Conservation (phyloP, 2,113 vertebrate genomes). For the Serilophus lunatus region DNA sequence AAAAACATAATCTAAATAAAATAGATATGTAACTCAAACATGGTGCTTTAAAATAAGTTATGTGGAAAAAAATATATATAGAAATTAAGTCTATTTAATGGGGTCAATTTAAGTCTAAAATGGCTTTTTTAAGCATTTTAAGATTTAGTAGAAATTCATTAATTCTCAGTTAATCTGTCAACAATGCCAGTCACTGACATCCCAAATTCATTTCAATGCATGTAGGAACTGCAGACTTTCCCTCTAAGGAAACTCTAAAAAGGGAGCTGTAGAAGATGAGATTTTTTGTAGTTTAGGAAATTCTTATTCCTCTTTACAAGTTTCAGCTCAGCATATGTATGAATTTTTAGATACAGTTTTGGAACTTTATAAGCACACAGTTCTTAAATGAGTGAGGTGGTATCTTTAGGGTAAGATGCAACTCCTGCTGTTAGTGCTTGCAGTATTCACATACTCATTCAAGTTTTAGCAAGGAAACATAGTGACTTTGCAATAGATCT, state of each 20-base stretch:
- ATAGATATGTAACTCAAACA: not conserved
- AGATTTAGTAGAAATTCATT: not conserved
- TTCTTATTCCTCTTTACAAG: not conserved
- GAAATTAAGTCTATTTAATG: not conserved
- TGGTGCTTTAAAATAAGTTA: not conserved
- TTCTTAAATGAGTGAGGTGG: not conserved
- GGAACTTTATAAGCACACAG: not conserved
- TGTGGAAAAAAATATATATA: not conserved
- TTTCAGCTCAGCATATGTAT: not conserved
- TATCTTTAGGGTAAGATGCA: not conserved
- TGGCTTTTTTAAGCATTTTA: not conserved
- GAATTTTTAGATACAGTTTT: not conserved
- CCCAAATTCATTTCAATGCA: not conserved
- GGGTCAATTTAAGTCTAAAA: not conserved
- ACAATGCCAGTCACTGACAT: not conserved
- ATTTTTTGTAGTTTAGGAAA: not conserved
- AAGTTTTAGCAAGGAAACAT: not conserved
- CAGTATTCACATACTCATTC: not conserved
- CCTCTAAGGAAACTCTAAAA: not conserved
- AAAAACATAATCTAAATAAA: not conserved
- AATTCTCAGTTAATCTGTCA: not conserved
- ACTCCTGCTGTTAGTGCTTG: not conserved
- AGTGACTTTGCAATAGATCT: not conserved
- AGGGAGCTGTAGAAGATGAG: not conserved
- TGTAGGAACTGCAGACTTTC: not conserved